Conservation (phyloP, 2,888 invertebrate genomes). For the Tachystola acroxantha region DNA sequence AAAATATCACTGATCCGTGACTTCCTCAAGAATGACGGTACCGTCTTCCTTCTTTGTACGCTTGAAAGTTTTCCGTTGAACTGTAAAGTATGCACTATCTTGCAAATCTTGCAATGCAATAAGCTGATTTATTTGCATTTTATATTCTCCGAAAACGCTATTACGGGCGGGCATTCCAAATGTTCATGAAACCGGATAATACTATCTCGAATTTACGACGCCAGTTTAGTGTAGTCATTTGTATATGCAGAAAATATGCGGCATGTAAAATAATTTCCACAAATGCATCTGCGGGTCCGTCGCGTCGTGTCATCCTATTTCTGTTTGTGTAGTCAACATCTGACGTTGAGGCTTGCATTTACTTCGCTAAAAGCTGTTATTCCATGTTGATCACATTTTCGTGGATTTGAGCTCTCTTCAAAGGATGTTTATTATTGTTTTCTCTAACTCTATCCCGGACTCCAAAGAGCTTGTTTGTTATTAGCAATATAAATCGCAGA, state of each 20-base stretch:
- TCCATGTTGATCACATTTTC: conserved; percentile 5
- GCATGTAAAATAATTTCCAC: conserved; percentile 2
- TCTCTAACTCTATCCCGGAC: background rate
- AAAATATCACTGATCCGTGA: background rate
- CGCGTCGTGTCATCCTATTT: background rate
- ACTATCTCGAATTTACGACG: background rate
- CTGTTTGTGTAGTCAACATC: conserved; percentile 1
- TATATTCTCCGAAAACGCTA: background rate
- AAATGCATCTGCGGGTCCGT: background rate
- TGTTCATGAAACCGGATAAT: background rate
- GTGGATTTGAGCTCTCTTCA: background rate
- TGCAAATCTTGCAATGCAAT: too few relatives aligned
- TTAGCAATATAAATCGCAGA: too few relatives aligned
- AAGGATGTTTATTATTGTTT: background rate
- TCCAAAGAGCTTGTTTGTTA: conserved; percentile 3
- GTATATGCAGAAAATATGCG: conserved; percentile 7
- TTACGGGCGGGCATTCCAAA: background rate
- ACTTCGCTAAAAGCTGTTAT: conserved; percentile 4
- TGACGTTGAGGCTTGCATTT: conserved; percentile 5
- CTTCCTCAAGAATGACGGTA: background rate
- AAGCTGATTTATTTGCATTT: background rate
- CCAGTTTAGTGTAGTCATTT: background rate
- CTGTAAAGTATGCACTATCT: too few relatives aligned
- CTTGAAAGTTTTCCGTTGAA: too few relatives aligned
- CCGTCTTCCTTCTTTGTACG: too few relatives aligned